phyloP scores from a whole-genome alignment of 2,888 invertebrate genomes.

The Bombylius discolor region DNA sequence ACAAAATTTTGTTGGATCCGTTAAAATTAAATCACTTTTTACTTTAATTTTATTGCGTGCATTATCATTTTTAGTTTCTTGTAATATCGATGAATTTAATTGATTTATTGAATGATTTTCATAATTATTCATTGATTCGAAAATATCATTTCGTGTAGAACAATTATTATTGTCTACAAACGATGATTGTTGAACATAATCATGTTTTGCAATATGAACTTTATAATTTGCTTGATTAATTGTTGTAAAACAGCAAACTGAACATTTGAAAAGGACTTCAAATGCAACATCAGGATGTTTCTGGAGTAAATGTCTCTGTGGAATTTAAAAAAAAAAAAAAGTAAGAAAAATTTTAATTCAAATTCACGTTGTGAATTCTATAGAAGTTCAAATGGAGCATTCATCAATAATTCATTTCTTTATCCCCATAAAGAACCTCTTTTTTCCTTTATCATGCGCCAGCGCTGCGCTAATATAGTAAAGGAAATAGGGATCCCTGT shows the following conservation, averaged over 20 bases:
- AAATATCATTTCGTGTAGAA: too few relatives aligned
- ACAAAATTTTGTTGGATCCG: slow-evolving; percentile 18
- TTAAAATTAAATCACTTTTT: slow-evolving; percentile 26
- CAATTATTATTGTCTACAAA: not conserved
- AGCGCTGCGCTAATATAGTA: too few relatives aligned
- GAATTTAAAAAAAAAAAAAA: not conserved
- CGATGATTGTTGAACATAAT: slow-evolving; percentile 4
- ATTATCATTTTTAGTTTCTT: not conserved
- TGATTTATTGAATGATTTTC: too few relatives aligned
- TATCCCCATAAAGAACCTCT: too few relatives aligned
- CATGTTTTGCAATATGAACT: slow-evolving; percentile 31
- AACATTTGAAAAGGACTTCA: slow-evolving; percentile 40
- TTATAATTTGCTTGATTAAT: slow-evolving; percentile 30
- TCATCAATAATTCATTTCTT: too few relatives aligned
- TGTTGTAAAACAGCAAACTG: slow-evolving; percentile 28
- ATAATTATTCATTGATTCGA: too few relatives aligned
- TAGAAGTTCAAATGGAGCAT: too few relatives aligned
- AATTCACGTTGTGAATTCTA: too few relatives aligned
- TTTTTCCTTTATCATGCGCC: too few relatives aligned
- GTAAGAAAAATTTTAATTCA: too few relatives aligned
- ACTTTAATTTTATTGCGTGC: slow-evolving; percentile 29
- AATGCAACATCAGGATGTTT: slow-evolving; percentile 61
- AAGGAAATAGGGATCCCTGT: too few relatives aligned
- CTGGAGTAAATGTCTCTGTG: slow-evolving; percentile 53
- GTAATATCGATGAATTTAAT: too few relatives aligned